A percentile compares a stretch with the other conserved stretches of the same genome.
These are phyloP conservation scores for Netelia fuscicornis DNA, from an alignment of 2,888 invertebrate species.

Conservation along the genomic window DNA sequence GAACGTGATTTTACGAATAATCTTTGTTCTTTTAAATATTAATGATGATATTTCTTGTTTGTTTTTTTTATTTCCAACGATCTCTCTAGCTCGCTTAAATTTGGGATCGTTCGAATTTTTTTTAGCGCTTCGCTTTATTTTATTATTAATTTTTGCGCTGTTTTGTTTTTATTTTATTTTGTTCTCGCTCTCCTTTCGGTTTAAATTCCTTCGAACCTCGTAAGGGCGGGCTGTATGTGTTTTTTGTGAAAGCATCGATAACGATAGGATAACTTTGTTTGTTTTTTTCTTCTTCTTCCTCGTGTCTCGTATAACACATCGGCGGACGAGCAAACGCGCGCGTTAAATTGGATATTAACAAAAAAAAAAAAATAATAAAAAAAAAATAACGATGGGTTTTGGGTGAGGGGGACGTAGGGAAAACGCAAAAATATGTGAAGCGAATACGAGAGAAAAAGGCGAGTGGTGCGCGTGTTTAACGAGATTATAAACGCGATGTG, in stretches of 20 bases:
- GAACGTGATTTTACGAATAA: slow-evolving; percentile 30
- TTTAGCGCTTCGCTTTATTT: too few species aligned
- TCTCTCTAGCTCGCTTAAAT: background rate
- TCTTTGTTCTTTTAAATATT: slow-evolving; percentile 14
- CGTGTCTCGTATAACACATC: slow-evolving; percentile 9
- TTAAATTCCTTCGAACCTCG: slow-evolving; percentile 45
- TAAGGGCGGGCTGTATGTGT: background rate
- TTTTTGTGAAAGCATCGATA: slow-evolving; percentile 35
- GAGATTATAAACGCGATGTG: slow-evolving; percentile 52
- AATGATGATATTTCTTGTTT: slow-evolving; percentile 36
- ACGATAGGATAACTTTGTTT: slow-evolving; percentile 38
- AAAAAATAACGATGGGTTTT: background rate
- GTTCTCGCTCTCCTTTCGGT: background rate
- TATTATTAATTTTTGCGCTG: slow-evolving; percentile 5
- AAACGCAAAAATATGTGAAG: slow-evolving; percentile 40
- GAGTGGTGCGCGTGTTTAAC: slow-evolving; percentile 42
- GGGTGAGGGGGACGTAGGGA: slow-evolving; percentile 17
- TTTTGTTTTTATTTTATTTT: slow-evolving; percentile 37
- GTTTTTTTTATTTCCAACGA: slow-evolving; percentile 3
- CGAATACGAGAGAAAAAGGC: slow-evolving; percentile 69
- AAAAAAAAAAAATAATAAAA: slow-evolving; percentile 45
- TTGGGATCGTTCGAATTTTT: background rate
- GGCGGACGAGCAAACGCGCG: slow-evolving; percentile 25
- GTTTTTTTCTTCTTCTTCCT: background rate
- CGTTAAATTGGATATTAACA: slow-evolving; percentile 26